These are phyloP conservation scores for Drosophila testacea DNA, from an alignment of 2,888 invertebrate genomes.

Conservation along the genomic window DNA sequence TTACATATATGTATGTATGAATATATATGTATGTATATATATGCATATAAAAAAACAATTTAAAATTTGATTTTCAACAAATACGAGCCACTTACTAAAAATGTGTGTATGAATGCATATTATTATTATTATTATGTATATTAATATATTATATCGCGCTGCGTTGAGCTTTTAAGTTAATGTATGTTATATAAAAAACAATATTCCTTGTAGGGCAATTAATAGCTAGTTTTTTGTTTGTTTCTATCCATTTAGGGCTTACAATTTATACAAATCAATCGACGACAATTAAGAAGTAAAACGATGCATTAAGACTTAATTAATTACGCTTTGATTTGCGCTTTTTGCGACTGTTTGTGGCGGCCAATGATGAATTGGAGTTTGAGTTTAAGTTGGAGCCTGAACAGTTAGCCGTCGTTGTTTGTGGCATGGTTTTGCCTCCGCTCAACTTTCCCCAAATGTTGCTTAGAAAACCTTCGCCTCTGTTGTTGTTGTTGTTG, in stretches of 20 bases:
- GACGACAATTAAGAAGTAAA: constrained; percentile 33
- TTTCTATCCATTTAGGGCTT: constrained; percentile 38
- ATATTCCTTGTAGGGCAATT: constrained; percentile 60
- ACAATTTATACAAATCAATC: constrained; percentile 67
- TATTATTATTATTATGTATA: constrained; percentile 49
- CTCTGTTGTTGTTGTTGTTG: constrained; percentile 44
- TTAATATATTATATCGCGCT: constrained; percentile 46
- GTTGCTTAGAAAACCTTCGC: constrained; percentile 55
- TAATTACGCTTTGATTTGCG: constrained; percentile 80
- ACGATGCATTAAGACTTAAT: constrained; percentile 27
- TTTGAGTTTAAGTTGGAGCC: constrained; percentile 14
- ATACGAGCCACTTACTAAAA: constrained; percentile 64
- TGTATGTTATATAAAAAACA: constrained; percentile 70
- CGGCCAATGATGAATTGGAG: constrained; percentile 27
- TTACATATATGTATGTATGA: constrained; percentile 36
- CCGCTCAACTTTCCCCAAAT: constrained; percentile 69
- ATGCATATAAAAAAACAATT: constrained; percentile 70
- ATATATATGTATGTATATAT: constrained; percentile 35
- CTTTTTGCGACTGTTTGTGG: constrained; percentile 76
- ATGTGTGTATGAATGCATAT: constrained; percentile 47
- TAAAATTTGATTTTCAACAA: constrained; percentile 69
- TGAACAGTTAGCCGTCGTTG: constrained; percentile 16
- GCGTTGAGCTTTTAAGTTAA: constrained; percentile 65
- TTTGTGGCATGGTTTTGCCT: constrained; percentile 25
- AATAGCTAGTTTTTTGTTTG: constrained; percentile 54